Conservation (phyloP, 2,797 vertebrate species). For the Muscicapa comitata region DNA sequence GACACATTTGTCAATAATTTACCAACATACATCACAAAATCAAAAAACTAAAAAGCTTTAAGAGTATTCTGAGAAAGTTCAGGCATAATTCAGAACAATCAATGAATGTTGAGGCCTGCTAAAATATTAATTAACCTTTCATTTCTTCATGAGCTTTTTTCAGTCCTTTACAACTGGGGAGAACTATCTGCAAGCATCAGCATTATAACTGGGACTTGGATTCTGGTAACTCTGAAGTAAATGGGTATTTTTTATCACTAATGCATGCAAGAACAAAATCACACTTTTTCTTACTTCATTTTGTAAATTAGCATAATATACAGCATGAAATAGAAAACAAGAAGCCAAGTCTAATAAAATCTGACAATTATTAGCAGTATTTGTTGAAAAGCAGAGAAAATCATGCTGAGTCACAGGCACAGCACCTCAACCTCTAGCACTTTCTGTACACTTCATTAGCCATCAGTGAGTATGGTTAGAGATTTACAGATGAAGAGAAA, state of each 20-base stretch:
- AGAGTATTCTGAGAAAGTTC: neutral
- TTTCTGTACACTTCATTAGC: constrained; percentile 60
- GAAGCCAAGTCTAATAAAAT: constrained; percentile 48
- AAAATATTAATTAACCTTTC: neutral
- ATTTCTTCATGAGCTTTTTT: neutral
- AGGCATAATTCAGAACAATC: neutral
- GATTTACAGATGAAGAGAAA: constrained; percentile 59
- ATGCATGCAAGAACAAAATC: neutral
- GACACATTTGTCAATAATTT: neutral
- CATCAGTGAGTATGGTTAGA: constrained; percentile 58
- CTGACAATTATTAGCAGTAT: constrained; percentile 60
- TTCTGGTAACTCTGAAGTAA: neutral
- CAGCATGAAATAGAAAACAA: constrained; percentile 51
- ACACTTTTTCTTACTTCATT: neutral
- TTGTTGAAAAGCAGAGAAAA: constrained; percentile 61
- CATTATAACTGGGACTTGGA: neutral
- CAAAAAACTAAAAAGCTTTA: neutral
- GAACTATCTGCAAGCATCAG: neutral
- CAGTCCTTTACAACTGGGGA: neutral
- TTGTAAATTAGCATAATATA: constrained; percentile 18
- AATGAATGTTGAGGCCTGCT: neutral
- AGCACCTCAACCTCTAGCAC: constrained; percentile 42
- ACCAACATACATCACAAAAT: neutral
- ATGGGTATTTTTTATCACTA: neutral
- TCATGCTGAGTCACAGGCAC: constrained; percentile 40